Evolutionary conservation across 1,140 invertebrate species (phyloP).

Genomic region (Lordiphosa collinella): DNA sequence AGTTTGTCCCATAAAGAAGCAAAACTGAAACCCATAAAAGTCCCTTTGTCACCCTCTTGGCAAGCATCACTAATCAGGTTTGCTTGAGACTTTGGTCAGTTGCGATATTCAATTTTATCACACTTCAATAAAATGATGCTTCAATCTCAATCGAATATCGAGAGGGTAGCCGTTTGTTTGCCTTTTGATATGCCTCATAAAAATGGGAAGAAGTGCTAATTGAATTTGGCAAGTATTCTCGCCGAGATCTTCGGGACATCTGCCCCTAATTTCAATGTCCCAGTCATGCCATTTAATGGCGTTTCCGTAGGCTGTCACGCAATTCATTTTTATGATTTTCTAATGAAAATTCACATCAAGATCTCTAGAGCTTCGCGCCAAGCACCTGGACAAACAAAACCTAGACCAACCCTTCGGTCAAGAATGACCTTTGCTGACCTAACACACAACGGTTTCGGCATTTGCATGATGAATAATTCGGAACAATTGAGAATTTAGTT

Average conservation of each 20-base stretch:
- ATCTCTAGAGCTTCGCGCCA: conserved; percentile 40
- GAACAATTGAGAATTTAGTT: conserved; percentile 26
- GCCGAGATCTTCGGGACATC: conserved; percentile 27
- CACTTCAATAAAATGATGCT: conserved; percentile 39
- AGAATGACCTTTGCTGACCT: conserved; percentile 66
- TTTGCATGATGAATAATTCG: conserved; percentile 47
- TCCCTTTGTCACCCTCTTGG: conserved; percentile 8
- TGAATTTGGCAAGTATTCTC: conserved; percentile 63
- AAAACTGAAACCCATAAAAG: too few relatives aligned
- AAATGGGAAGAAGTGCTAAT: conserved; percentile 48
- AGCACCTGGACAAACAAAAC: conserved; percentile 59
- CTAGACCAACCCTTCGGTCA: conserved; percentile 64
- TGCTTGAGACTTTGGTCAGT: background rate
- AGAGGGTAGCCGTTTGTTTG: conserved; percentile 21
- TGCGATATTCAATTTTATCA: conserved; percentile 10
- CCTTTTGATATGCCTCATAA: conserved; percentile 63
- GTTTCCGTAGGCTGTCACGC: conserved; percentile 46
- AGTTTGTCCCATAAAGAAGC: too few relatives aligned
- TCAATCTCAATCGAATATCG: conserved; percentile 33
- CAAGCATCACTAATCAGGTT: conserved; percentile 20
- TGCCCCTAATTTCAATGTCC: conserved; percentile 33
- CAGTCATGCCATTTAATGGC: conserved; percentile 44
- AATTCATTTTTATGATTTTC: conserved; percentile 72
- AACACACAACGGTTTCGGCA: conserved; percentile 41
- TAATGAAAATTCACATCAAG: conserved; percentile 64